phyloP scores from a whole-genome alignment of 2,888 invertebrate species.

The Galerucella calmariensis region DNA sequence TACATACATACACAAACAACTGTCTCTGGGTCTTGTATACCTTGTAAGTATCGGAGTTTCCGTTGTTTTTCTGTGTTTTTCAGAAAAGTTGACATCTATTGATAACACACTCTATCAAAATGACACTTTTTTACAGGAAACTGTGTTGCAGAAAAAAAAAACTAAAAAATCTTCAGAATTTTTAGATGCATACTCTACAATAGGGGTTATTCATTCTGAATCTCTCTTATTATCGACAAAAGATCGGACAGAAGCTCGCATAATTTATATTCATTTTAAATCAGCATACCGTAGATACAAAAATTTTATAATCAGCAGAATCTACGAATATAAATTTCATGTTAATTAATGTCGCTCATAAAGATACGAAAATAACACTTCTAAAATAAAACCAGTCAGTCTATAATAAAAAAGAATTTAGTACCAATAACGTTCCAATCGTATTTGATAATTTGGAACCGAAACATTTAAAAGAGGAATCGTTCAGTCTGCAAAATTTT shows the following conservation, averaged over 20 bases:
- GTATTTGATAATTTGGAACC: not conserved
- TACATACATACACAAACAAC: too few species aligned
- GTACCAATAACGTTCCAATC: not conserved
- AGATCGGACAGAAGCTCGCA: not conserved
- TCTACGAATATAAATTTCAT: conserved; percentile 5
- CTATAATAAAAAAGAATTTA: conserved; percentile 4
- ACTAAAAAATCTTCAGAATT: not conserved
- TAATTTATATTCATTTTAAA: not conserved
- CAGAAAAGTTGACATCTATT: too few species aligned
- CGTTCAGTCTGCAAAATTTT: not conserved
- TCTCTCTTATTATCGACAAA: not conserved
- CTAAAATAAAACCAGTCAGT: conserved; percentile 6
- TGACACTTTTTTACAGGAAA: too few species aligned
- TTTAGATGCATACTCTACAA: not conserved
- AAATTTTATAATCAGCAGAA: not conserved
- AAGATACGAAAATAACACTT: conserved; percentile 3
- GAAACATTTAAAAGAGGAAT: not conserved
- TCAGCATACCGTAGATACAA: not conserved
- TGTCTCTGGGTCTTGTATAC: too few species aligned
- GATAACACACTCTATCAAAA: too few species aligned
- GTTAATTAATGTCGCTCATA: conserved; percentile 6
- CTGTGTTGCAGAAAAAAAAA: too few species aligned
- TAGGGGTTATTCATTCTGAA: not conserved
- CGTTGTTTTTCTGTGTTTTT: too few species aligned
- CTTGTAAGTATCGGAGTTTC: too few species aligned